Conservation (phyloP, 2,113 vertebrate genomes). For the Stegostoma tigrinum region DNA sequence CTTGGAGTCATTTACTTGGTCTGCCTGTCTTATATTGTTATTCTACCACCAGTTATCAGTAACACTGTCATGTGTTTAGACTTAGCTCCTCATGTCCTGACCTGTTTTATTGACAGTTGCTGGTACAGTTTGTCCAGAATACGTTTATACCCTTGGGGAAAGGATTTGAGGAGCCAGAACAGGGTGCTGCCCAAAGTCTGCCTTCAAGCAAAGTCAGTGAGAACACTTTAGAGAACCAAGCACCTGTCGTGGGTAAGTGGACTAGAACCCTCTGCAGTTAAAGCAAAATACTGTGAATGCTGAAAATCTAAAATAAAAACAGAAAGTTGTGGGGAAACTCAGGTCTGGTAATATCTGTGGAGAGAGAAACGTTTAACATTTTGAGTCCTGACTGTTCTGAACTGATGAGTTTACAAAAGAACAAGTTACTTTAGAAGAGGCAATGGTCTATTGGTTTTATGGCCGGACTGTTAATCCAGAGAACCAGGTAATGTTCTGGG, state of each 20-base stretch:
- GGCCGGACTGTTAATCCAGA: too few relatives aligned
- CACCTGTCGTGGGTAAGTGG: conserved; percentile 81
- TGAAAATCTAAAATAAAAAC: too few relatives aligned
- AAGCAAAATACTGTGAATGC: too few relatives aligned
- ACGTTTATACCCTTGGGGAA: conserved; percentile 88
- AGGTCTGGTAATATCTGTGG: too few relatives aligned
- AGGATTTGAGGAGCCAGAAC: conserved; percentile 76
- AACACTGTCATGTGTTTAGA: not conserved
- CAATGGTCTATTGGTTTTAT: too few relatives aligned
- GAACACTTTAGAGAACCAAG: conserved; percentile 74
- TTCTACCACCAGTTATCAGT: conserved; percentile 28
- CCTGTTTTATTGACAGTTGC: conserved; percentile 61
- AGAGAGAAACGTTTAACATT: too few relatives aligned
- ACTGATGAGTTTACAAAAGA: too few relatives aligned
- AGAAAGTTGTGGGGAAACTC: too few relatives aligned
- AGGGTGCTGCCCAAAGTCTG: conserved; percentile 76
- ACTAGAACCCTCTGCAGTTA: not conserved
- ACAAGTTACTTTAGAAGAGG: too few relatives aligned
- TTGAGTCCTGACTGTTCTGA: too few relatives aligned
- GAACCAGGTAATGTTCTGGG: too few relatives aligned
- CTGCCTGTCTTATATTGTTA: not conserved
- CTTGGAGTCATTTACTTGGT: not conserved
- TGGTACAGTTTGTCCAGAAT: conserved; percentile 99
- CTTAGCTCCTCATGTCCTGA: not conserved
- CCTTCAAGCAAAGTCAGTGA: conserved; percentile 77